Evolutionary conservation across 1,140 invertebrate genomes (phyloP).

Genomic region (Archivesica marissinica): DNA sequence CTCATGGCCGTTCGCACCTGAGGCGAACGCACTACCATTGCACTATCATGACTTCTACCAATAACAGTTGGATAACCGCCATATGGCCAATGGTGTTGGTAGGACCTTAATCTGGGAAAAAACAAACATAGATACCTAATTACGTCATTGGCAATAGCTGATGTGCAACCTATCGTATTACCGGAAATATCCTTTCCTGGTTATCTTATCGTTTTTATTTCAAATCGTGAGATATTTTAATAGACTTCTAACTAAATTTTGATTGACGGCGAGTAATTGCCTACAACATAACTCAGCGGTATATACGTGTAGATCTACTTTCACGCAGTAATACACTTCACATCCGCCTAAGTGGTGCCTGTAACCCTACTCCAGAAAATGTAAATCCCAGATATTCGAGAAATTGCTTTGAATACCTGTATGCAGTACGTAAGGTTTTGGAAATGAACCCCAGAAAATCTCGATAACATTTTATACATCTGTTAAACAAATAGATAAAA

Average conservation of each 20-base stretch:
- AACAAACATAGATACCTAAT: too few relatives aligned
- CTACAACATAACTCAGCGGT: slow-evolving; percentile 18
- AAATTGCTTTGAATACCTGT: slow-evolving; percentile 1
- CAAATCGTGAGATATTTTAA: background rate
- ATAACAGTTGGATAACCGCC: too few relatives aligned
- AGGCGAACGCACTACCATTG: too few relatives aligned
- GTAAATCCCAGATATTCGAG: slow-evolving; percentile 30
- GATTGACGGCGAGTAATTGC: slow-evolving; percentile 16
- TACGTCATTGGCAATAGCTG: too few relatives aligned
- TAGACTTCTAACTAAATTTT: background rate
- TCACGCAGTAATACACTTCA: slow-evolving; percentile 29
- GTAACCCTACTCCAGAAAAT: slow-evolving; percentile 26
- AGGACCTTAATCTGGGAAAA: too few relatives aligned
- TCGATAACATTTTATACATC: slow-evolving; percentile 18
- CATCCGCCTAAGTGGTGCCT: slow-evolving; percentile 4
- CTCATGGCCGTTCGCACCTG: too few relatives aligned
- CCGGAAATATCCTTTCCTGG: background rate
- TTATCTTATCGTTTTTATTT: background rate
- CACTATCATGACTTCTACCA: too few relatives aligned
- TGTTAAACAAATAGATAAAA: slow-evolving; percentile 34
- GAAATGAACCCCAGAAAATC: background rate
- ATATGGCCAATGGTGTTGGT: too few relatives aligned
- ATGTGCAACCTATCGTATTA: too few relatives aligned
- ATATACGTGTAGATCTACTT: slow-evolving; percentile 22
- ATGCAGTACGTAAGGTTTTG: too few relatives aligned